Percentiles rank a stretch among this genome's conserved stretches.
phyloP scores from a whole-genome alignment of 1,140 invertebrate genomes.

The Amphibalanus amphitrite region DNA sequence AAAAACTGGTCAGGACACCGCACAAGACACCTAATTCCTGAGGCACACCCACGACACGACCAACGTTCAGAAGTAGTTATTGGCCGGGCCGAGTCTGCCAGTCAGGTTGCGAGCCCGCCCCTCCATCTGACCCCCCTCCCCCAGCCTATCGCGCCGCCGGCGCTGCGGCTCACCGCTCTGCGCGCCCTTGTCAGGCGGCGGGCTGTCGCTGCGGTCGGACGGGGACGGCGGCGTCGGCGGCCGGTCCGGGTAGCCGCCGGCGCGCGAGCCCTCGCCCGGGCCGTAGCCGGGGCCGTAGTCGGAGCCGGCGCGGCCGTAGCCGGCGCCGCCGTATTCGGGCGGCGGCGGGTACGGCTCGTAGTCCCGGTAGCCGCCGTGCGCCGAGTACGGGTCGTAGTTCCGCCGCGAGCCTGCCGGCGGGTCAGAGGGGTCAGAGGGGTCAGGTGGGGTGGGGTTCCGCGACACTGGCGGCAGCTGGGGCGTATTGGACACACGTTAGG shows the following conservation, averaged over 20 bases:
- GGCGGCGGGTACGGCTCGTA: slow-evolving; percentile 39
- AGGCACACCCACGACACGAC: no score
- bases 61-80: no score
- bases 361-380: slow-evolving; percentile 30
- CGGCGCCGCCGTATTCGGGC: slow-evolving; percentile 27
- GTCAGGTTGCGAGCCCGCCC: no score
- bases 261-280: slow-evolving; percentile 15
- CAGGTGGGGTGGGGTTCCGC: no score
- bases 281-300: slow-evolving; percentile 17
- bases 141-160: no score
- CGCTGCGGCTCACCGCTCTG: slow-evolving; percentile 16
- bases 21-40: no score
- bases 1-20: no score
- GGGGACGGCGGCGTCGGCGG: slow-evolving; percentile 38
- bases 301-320: slow-evolving; percentile 23
- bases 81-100: no score
- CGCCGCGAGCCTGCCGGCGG: slow-evolving; percentile 15
- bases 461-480: no score
- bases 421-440: no score
- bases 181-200: slow-evolving; percentile 31
- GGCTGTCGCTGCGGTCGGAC: slow-evolving; percentile 40
- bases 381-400: slow-evolving; percentile 17
- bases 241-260: slow-evolving; percentile 29
- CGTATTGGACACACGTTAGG: no score
- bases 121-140: no score